Evolutionary conservation across 2,888 invertebrate species (phyloP), one percentile per base, ranked within the genome.

Genomic region (Hirudinaria manillensis): DNA sequence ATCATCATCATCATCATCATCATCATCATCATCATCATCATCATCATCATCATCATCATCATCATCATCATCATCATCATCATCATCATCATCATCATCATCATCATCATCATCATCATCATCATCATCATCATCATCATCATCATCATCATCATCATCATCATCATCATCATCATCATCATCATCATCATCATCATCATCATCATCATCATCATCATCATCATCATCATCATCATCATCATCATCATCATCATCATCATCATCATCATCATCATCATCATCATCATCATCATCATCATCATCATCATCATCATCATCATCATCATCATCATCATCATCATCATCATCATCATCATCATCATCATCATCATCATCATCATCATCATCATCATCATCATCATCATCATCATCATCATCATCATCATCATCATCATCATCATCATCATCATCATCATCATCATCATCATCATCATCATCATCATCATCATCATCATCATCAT

Each of bases 291-390:
- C 71, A 51, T 71, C 71, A 51, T 71, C 71, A 51, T 38, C 71
- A 51, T 71, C 71, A n/a, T 71, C 71, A 29, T 71, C 71, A 29
- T 71, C 53, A 51, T 38, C 71, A 51, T 71, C 71, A n/a, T 13
- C 71, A 29, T 51, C 71, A 27, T 71, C 24, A 51, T 71, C 53
- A 34, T 29, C 68, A 34, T 68, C 68, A 29, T 78, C 76, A 78
- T 76, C 77, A 76, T 76, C 77, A 78, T 78, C 76, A 77, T 78
- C 75, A 75, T 76, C 77, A 78, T 78, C 76, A 78, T 78, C 74
- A 77, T 78, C 76, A 76, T 76, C 75, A 77, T 77, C 77, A 76
- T 77, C 73, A 75, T 73, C 61, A 61, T 73, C 61, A 61, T 77
- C 77, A 72, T 78, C 77, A 72, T 77, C 77, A 68, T 77, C 77